These are phyloP conservation scores for Lithosia quadra DNA, from an alignment of 2,888 invertebrate species.

Conservation along the genomic window DNA sequence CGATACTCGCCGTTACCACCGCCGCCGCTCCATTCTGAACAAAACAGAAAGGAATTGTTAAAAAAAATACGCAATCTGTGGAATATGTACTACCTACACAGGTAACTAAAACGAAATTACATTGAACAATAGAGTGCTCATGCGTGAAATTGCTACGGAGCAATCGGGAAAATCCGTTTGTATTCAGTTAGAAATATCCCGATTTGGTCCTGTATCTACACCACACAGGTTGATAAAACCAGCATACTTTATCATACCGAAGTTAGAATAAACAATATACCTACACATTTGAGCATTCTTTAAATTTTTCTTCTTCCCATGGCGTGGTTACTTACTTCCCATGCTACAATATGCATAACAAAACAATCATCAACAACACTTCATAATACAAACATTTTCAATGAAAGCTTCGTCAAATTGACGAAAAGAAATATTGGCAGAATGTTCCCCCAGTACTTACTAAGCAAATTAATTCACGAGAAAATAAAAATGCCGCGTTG, in stretches of 20 bases:
- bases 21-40: conserved; percentile 92
- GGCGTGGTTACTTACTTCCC: conserved; percentile 47
- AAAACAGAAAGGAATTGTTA: conserved; percentile 35
- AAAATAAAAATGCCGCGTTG: conserved; percentile 64
- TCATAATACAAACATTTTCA: conserved; percentile 65
- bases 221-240: conserved; percentile 23
- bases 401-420: conserved; percentile 64
- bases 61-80: neutral
- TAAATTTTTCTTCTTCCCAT: conserved; percentile 43
- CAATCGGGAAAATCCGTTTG: conserved; percentile 16
- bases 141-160: conserved; percentile 16
- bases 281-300: conserved; percentile 8
- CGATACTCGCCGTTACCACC: conserved; percentile 91
- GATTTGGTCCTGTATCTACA: conserved; percentile 16
- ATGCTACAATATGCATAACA: conserved; percentile 40
- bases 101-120: conserved; percentile 10
- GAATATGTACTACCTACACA: neutral
- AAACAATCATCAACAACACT: conserved; percentile 62
- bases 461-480: conserved; percentile 78
- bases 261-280: neutral
- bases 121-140: conserved; percentile 15
- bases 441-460: conserved; percentile 71
- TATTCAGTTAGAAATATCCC: conserved; percentile 15
- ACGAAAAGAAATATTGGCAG: conserved; percentile 64
- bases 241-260: neutral